Percentiles rank a stretch among this genome's conserved stretches.
phyloP scores from a whole-genome alignment of 2,797 vertebrate species.

The Catamblyrhynchus diadema region DNA sequence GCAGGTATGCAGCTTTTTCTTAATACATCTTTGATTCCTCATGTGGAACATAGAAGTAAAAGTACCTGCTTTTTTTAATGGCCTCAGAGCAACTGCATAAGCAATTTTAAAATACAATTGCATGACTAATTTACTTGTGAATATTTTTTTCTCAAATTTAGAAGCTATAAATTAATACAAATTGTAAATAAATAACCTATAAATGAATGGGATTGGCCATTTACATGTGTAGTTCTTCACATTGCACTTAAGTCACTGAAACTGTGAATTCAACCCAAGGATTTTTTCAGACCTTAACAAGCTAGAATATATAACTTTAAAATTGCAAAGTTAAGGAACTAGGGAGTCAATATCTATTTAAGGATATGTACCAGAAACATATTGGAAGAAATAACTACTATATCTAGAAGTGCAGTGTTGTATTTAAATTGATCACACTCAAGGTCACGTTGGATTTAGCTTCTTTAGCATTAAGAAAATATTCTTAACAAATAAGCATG shows the following conservation, averaged over 20 bases:
- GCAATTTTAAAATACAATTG: not conserved
- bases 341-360: conserved; percentile 8
- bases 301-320: not conserved
- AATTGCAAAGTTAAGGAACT: not conserved
- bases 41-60: not conserved
- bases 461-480: not conserved
- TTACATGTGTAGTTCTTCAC: not conserved
- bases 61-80: not conserved
- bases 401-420: not conserved
- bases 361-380: not conserved
- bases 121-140: not conserved
- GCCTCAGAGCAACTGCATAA: not conserved
- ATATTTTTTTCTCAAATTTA: not conserved
- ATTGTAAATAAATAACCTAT: not conserved
- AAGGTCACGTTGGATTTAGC: not conserved
- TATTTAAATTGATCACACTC: conserved; percentile 4
- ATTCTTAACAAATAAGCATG: not conserved
- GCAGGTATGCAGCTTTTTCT: not conserved
- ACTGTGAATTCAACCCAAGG: not conserved
- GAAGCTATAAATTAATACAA: not conserved
- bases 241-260: not conserved
- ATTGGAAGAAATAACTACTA: not conserved
- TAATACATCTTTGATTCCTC: not conserved
- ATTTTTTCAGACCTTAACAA: not conserved
- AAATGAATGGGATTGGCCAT: not conserved